Conservation (phyloP, 2,113 vertebrate species). For the Paramisgurnus dabryanus region DNA sequence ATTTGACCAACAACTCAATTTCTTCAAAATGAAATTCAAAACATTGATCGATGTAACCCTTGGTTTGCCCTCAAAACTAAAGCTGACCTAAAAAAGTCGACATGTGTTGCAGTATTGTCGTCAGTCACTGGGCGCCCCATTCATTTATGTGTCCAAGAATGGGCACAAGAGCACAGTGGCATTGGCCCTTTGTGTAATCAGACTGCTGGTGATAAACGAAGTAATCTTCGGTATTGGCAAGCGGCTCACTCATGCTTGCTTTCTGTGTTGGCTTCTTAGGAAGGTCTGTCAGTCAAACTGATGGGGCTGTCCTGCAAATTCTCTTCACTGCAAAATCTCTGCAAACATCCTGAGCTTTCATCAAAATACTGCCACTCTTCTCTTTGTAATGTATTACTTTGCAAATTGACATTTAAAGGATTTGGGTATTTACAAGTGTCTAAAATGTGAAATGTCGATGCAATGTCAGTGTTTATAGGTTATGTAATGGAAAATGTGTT, state of each 20-base stretch:
- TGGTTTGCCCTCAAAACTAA: neutral
- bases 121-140: constrained; percentile 23
- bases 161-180: neutral
- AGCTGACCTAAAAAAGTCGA: neutral
- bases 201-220: constrained; percentile 29
- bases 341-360: neutral
- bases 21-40: neutral
- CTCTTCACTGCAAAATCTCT: neutral
- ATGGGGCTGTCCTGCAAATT: constrained; percentile 11
- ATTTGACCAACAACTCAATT: neutral
- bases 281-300: constrained; percentile 34
- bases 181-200: constrained; percentile 14
- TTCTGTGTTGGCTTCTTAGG: constrained; percentile 21
- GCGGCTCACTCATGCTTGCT: constrained; percentile 28
- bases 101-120: constrained; percentile 8
- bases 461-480: no score
- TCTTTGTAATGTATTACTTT: neutral
- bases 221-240: constrained; percentile 13
- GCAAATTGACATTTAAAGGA: neutral
- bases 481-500: no score
- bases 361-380: neutral
- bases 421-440: neutral
- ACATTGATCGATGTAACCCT: neutral
- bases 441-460: neutral
- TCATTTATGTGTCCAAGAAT: constrained; percentile 38